These are phyloP conservation scores for Mus caroli DNA, from an alignment of 2,797 vertebrate species.

Conservation along the genomic window DNA sequence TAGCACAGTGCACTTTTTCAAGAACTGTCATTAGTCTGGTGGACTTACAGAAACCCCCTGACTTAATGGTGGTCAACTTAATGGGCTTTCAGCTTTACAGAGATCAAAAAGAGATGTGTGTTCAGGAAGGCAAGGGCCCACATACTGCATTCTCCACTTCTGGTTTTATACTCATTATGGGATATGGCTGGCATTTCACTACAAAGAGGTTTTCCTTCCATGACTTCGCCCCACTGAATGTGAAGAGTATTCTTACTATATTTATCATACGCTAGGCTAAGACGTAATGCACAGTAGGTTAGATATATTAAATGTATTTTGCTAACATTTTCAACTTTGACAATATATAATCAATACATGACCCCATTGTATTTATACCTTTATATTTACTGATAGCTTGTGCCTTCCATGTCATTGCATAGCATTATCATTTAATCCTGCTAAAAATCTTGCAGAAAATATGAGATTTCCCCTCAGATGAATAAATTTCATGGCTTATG, in stretches of 20 bases:
- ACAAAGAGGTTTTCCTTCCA: background rate
- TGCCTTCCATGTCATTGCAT: background rate
- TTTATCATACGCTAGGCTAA: background rate
- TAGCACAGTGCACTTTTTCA: background rate
- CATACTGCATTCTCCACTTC: background rate
- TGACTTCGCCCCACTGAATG: background rate
- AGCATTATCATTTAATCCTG: background rate
- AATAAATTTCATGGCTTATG: background rate
- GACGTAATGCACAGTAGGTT: background rate
- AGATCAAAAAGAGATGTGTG: background rate
- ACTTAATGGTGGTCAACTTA: background rate
- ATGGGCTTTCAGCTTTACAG: background rate
- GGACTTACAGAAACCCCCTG: background rate
- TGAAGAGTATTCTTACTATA: background rate
- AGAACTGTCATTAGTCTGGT: conserved; percentile 15
- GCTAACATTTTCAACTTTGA: background rate
- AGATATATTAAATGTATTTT: background rate
- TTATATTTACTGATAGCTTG: background rate
- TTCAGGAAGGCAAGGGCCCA: background rate
- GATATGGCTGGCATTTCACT: background rate
- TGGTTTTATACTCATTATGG: background rate
- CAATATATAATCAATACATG: background rate
- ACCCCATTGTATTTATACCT: background rate
- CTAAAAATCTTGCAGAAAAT: background rate
- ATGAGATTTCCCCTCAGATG: background rate